A percentile compares a stretch with the other conserved stretches of the same genome.
These are phyloP conservation scores for Lota lota DNA, from an alignment of 2,113 vertebrate genomes.

Conservation along the genomic window DNA sequence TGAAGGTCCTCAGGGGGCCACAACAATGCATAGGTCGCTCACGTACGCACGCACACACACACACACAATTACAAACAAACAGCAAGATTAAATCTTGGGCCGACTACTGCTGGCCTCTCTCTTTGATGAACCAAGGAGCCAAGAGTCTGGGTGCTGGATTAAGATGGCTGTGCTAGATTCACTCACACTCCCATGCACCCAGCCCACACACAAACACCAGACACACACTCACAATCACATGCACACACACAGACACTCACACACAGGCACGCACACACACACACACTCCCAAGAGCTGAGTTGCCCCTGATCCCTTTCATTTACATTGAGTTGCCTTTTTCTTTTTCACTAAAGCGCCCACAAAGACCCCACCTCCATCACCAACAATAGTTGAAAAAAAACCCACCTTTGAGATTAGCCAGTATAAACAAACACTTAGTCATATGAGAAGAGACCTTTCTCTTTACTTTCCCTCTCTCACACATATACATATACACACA, in stretches of 20 bases:
- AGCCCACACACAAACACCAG: constrained; percentile 7
- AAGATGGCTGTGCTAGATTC: constrained; percentile 67
- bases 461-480: constrained; percentile 25
- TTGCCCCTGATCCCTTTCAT: constrained; percentile 59
- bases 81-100: constrained; percentile 63
- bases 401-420: constrained; percentile 57
- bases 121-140: constrained; percentile 72
- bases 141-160: constrained; percentile 72
- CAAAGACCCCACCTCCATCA: constrained; percentile 50
- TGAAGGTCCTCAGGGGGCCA: constrained; percentile 16
- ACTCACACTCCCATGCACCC: constrained; percentile 26
- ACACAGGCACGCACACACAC: constrained; percentile 4
- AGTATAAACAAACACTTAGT: constrained; percentile 63
- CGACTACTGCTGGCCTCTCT: constrained; percentile 59
- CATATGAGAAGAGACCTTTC: constrained; percentile 55
- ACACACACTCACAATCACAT: constrained; percentile 15
- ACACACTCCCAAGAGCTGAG: constrained; percentile 33
- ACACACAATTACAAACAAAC: constrained; percentile 51
- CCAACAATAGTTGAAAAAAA: constrained; percentile 58
- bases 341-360: constrained; percentile 35
- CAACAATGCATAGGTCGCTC: constrained; percentile 33
- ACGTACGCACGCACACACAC: constrained; percentile 21
- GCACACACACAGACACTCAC: constrained; percentile 15
- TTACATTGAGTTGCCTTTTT: constrained; percentile 66
- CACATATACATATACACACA: constrained; percentile 38